Percentiles rank a stretch among this genome's conserved stretches.
Conservation (phyloP, 2,113 vertebrate genomes). For the Aphyosemion australe region DNA sequence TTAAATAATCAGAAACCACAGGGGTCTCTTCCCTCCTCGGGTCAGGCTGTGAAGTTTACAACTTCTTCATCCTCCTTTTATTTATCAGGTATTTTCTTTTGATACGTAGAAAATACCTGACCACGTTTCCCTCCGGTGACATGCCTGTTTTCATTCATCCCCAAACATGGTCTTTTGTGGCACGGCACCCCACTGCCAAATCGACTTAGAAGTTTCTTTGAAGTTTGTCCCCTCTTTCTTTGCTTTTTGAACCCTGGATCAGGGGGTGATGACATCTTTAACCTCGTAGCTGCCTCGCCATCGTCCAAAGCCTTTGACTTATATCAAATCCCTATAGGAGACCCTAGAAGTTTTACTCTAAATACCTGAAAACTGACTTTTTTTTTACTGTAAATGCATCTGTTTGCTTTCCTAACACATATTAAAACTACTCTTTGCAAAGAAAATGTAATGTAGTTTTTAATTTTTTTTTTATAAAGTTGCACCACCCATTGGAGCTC, state of each 20-base stretch:
- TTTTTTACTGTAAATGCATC: no score
- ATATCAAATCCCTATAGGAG: background rate
- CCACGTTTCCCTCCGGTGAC: conserved; percentile 75
- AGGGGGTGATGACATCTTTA: conserved; percentile 50
- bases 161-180: conserved; percentile 68
- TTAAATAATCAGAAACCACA: conserved; percentile 71
- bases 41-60: conserved; percentile 75
- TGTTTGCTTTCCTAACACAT: no score
- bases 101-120: conserved; percentile 64
- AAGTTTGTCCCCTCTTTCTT: conserved; percentile 57
- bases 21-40: conserved; percentile 64
- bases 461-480: no score
- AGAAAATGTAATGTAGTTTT: no score
- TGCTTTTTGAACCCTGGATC: conserved; percentile 62
- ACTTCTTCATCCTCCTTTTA: conserved; percentile 75
- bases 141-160: conserved; percentile 64
- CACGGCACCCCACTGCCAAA: conserved; percentile 64
- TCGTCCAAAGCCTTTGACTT: conserved; percentile 6
- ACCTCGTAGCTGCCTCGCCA: conserved; percentile 25
- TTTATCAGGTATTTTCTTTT: conserved; percentile 70
- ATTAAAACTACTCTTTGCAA: no score
- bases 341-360: background rate
- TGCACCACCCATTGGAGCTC: no score
- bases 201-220: conserved; percentile 70
- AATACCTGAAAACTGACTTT: no score